Evolutionary conservation across 2,797 vertebrate species (phyloP), one percentile per base, ranked within the genome.

Genomic region (Loris lydekkerianus): DNA sequence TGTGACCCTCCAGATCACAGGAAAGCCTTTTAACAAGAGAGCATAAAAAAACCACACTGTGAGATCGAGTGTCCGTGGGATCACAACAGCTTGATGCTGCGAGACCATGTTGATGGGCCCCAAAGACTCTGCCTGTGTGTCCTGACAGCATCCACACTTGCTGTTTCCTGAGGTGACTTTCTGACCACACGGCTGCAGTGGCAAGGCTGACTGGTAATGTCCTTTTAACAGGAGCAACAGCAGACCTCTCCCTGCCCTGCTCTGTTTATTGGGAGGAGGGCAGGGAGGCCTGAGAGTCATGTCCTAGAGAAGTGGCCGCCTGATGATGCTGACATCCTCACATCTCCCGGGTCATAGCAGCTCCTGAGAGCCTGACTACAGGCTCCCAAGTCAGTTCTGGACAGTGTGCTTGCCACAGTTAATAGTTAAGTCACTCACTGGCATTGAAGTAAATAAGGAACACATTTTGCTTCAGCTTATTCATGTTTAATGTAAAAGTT

Each of bases 211-310:
- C 27, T 20, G 15, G 3, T 2, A 21, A 63, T 25, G 1, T 27
- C 7, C 34, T 15, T 34, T 4, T 63, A n/a, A 88, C 29, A 75
- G 21, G 14, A 2, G 15, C 10, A 21, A 76, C 23, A 40, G 8
- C 0, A 10, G 67, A 58, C 67, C 27, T 11, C 14, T 70, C 46
- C 70, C 27, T 73, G 8, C 0, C 10, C 23, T 0, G 1, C 25
- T 25, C 25, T 20, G 25, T 58, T 8, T 29, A 61, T 40, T 15
- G 2, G 18, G 49, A 75, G 85, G 70, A 37, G 56, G 27, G 7
- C 53, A 1, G 17, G 8, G 34, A 86, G 40, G 53, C 14, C n/a
- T 53, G n/a, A 58, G 21, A 37, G 34, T 27, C 56, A 10, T 5
- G 1, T 17, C 14, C 77, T 37, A 17, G 56, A 60, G n/a, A 81